Base-by-base conservation (phyloP, 1,140 invertebrate species). In the Drosophila parvula region DNA sequence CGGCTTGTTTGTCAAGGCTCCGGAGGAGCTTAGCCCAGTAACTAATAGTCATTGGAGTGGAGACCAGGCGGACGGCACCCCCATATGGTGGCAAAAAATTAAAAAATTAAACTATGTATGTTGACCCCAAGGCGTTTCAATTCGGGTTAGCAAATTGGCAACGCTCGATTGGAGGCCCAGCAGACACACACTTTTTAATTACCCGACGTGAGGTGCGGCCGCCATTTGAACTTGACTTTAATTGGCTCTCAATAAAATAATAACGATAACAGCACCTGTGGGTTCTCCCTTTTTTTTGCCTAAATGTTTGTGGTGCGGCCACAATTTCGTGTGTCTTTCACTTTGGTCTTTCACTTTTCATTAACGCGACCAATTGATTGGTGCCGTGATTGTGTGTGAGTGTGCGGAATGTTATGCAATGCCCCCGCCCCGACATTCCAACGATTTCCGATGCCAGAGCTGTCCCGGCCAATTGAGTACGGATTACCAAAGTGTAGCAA, bases 321-420 rank as follows among this genome's bases (percentile, higher is more conserved):
- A n/a, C 38, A 9, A 44, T 28, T 57, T 56, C 44, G 61, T 34
- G 2, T 27, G 59, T 83, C 81, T 83, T 83, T 83, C 84, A 89
- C 83, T 88, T 88, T 83, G 65, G 47, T 85, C 82, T 86, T 86
- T 86, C 83, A 88, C 83, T 88, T 88, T 88, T 83, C 79, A 83
- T 88, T 74, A 88, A 78, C 83, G 84, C 79, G 75, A 65, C 74
- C 74, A 85, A 85, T 88, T 65, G 78, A 77, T 79, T 84, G 48
- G 36, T 12, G 27, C 8, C 22, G 62, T 53, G 47, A 14, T n/a
- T 63, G 44, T 30, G 30, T 30, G 30, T 30, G 30, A 44, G 30
- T 28, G n/a, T 68, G 50, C 30, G 51, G 27, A 43, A 16, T 51
- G 44, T 88, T 88, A 83, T 79, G 60, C 67, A 85, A 85, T 18